These are phyloP conservation scores for Erinaceus europaeus DNA, from an alignment of 2,113 vertebrate genomes.

Conservation along the genomic window DNA sequence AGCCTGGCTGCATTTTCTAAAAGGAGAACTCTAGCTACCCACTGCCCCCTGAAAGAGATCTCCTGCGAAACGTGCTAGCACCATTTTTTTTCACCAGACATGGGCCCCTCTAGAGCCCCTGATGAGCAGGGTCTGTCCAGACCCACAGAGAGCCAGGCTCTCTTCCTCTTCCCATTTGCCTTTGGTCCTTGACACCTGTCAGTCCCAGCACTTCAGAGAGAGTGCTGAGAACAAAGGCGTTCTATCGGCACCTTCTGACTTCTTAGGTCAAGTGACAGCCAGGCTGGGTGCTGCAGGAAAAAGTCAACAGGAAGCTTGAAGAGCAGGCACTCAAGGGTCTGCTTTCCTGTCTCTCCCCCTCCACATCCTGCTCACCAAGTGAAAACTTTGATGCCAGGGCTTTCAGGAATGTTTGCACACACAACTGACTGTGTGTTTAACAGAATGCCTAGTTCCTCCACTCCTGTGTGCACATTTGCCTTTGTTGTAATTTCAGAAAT, in stretches of 20 bases:
- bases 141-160: neutral
- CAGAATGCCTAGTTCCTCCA: slow-evolving; percentile 31
- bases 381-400: slow-evolving; percentile 63
- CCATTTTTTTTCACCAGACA: too few relatives aligned
- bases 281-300: slow-evolving; percentile 51
- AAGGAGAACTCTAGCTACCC: neutral
- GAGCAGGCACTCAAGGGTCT: slow-evolving; percentile 31
- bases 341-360: slow-evolving; percentile 45
- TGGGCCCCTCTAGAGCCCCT: neutral
- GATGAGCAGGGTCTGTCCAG: neutral
- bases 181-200: slow-evolving; percentile 13
- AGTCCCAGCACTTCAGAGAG: neutral
- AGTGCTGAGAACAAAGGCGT: slow-evolving; percentile 53
- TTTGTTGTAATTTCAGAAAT: slow-evolving; percentile 26
- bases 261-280: slow-evolving; percentile 56
- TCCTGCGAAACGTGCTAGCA: too few relatives aligned
- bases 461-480: neutral
- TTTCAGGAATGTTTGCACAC: slow-evolving; percentile 32
- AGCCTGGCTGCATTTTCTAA: too few relatives aligned
- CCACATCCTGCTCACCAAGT: neutral
- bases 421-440: slow-evolving; percentile 52
- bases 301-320: slow-evolving; percentile 58
- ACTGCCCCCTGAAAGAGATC: neutral
- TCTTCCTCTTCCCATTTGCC: slow-evolving; percentile 9
- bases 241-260: slow-evolving; percentile 61